Conservation (phyloP, 2,888 invertebrate genomes). For the Slavum lentiscoides region DNA sequence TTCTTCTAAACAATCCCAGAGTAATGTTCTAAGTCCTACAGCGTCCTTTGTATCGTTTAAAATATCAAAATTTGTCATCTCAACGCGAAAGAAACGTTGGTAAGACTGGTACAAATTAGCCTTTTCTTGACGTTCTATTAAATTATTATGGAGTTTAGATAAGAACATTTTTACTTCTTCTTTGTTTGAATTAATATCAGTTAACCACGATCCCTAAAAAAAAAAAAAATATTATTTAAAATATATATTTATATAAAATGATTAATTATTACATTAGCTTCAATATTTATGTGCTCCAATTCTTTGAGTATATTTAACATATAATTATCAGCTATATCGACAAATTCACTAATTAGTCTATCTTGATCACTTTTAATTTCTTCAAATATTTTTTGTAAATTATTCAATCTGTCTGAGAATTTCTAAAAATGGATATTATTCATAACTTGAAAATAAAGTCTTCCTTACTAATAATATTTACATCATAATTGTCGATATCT, state of each 20-base stretch:
- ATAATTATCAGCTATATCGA: slow-evolving; percentile 33
- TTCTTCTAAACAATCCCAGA: slow-evolving; percentile 75
- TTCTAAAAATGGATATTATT: slow-evolving; percentile 17
- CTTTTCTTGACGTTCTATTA: slow-evolving; percentile 68
- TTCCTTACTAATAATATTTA: slow-evolving; percentile 55
- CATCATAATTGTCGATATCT: slow-evolving; percentile 68
- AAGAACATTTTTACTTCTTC: slow-evolving; percentile 69
- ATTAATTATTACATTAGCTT: slow-evolving; percentile 31
- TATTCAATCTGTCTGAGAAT: slow-evolving; percentile 3
- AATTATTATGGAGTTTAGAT: slow-evolving; percentile 67
- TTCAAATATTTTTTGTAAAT: slow-evolving; percentile 30
- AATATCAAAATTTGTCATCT: slow-evolving; percentile 79
- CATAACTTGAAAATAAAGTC: neutral
- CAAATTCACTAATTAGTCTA: slow-evolving; percentile 25
- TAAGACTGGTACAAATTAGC: slow-evolving; percentile 77
- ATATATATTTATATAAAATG: neutral
- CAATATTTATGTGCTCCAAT: slow-evolving; percentile 29
- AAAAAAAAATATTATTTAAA: slow-evolving; percentile 55
- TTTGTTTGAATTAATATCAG: slow-evolving; percentile 73
- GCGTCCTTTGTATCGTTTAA: slow-evolving; percentile 79
- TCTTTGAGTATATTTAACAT: slow-evolving; percentile 7
- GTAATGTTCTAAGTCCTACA: slow-evolving; percentile 75
- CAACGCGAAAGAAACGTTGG: slow-evolving; percentile 70
- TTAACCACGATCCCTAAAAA: slow-evolving; percentile 72
- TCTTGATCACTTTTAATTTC: slow-evolving; percentile 34